Percentiles rank a stretch among this genome's conserved stretches.
These are phyloP conservation scores for Drosophila micromelanica DNA, from an alignment of 1,140 invertebrate genomes.

Conservation along the genomic window DNA sequence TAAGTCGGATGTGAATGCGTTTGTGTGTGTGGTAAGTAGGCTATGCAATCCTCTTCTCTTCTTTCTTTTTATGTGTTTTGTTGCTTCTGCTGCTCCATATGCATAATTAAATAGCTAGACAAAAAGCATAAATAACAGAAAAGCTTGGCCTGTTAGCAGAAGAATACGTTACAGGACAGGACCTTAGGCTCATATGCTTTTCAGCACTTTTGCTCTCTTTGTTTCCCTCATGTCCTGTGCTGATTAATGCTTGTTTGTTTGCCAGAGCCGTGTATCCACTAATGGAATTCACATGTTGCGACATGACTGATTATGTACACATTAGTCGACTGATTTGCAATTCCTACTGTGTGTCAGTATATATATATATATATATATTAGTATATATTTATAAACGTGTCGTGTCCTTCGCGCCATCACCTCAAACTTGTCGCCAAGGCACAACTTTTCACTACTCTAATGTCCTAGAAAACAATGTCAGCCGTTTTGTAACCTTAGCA, in stretches of 20 bases:
- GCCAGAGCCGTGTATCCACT: conserved; percentile 71
- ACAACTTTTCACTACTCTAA: conserved; percentile 63
- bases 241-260: conserved; percentile 80
- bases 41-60: conserved; percentile 41
- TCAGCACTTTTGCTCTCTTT: conserved; percentile 6
- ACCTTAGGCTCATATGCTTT: conserved; percentile 15
- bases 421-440: conserved; percentile 34
- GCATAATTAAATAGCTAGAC: conserved; percentile 48
- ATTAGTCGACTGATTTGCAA: conserved; percentile 82
- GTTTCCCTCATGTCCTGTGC: conserved; percentile 30
- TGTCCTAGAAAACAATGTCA: conserved; percentile 72
- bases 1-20: conserved; percentile 42
- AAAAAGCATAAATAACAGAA: conserved; percentile 74
- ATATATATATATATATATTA: not conserved
- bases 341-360: conserved; percentile 57
- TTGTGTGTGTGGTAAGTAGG: conserved; percentile 35
- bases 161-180: conserved; percentile 15
- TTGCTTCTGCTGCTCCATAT: conserved; percentile 3
- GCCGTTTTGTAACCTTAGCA: conserved; percentile 24
- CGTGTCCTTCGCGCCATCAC: conserved; percentile 55
- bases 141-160: conserved; percentile 44
- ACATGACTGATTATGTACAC: conserved; percentile 82
- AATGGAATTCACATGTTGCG: conserved; percentile 81
- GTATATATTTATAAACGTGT: conserved; percentile 24
- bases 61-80: not conserved